Evolutionary conservation across 35 echinoderm and acorn worm species (phyloP).

Genomic region (Lytechinus variegatus): DNA sequence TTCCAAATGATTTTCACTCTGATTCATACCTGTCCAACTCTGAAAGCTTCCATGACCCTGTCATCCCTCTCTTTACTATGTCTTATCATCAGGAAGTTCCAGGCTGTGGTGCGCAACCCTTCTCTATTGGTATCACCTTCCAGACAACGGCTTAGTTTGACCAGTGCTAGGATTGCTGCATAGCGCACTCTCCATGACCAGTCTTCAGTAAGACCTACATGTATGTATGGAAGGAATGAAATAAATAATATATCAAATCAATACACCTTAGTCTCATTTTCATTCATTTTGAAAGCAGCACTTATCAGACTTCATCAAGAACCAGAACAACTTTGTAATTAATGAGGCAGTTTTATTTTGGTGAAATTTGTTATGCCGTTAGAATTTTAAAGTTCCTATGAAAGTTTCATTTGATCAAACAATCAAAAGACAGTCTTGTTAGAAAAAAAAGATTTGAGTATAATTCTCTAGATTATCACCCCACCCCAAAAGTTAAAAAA

Average conservation of each 20-base stretch:
- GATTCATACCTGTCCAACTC: conserved; percentile 85
- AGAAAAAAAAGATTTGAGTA: no score
- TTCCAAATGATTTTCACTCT: not conserved
- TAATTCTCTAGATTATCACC: no score
- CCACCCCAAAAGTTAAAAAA: no score
- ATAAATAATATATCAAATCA: not conserved
- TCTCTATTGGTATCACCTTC: conserved; percentile 73
- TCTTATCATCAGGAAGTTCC: conserved; percentile 92
- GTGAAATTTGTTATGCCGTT: no score
- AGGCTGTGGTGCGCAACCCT: conserved; percentile 90
- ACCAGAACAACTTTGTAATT: no score
- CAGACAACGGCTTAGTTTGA: conserved; percentile 82
- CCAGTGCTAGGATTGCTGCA: conserved; percentile 82
- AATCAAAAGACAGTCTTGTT: no score
- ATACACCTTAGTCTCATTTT: no score
- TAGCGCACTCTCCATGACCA: conserved; percentile 94
- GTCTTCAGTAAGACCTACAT: conserved; percentile 35
- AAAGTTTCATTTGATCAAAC: no score
- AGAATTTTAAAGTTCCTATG: no score
- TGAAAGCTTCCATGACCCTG: conserved; percentile 91
- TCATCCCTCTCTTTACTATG: conserved; percentile 90
- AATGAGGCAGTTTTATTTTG: no score
- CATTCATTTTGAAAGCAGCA: no score
- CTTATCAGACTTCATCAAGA: no score
- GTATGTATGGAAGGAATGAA: not conserved